Evolutionary conservation across 2,888 invertebrate genomes (phyloP).

Genomic region (Ornithoptera priamus): DNA sequence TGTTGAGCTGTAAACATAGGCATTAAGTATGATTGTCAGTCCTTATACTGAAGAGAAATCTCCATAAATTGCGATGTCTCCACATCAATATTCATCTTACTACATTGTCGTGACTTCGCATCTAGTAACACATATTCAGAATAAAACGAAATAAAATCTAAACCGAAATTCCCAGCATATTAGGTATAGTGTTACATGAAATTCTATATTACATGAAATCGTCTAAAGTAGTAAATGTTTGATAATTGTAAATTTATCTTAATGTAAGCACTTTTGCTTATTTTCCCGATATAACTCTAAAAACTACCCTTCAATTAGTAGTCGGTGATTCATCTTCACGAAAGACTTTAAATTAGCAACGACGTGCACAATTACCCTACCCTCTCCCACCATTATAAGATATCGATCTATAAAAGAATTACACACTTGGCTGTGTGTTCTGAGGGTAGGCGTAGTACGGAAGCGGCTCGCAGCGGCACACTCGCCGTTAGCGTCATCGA

Average conservation of each 20-base stretch:
- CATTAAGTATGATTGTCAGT: conserved; percentile 28
- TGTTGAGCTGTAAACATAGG: conserved; percentile 19
- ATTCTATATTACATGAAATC: too few relatives aligned
- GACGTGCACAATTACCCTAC: neutral
- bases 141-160: neutral
- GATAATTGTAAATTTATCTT: too few relatives aligned
- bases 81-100: conserved; percentile 27
- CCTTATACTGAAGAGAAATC: conserved; percentile 24
- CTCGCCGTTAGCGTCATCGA: conserved; percentile 66
- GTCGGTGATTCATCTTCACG: neutral
- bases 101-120: conserved; percentile 19
- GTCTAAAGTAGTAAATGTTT: too few relatives aligned
- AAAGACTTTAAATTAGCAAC: neutral
- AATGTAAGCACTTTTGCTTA: too few relatives aligned
- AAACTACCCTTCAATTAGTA: neutral
- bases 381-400: neutral
- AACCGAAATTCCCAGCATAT: neutral
- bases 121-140: conserved; percentile 1
- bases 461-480: conserved; percentile 57
- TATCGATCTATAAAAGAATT: conserved; percentile 19
- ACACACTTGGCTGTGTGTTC: conserved; percentile 10
- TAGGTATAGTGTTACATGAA: too few relatives aligned
- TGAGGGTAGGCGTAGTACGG: conserved; percentile 58
- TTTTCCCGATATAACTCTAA: too few relatives aligned
- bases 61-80: conserved; percentile 28